phyloP scores from a whole-genome alignment of 1,140 invertebrate genomes.

The Araneus ventricosus region DNA sequence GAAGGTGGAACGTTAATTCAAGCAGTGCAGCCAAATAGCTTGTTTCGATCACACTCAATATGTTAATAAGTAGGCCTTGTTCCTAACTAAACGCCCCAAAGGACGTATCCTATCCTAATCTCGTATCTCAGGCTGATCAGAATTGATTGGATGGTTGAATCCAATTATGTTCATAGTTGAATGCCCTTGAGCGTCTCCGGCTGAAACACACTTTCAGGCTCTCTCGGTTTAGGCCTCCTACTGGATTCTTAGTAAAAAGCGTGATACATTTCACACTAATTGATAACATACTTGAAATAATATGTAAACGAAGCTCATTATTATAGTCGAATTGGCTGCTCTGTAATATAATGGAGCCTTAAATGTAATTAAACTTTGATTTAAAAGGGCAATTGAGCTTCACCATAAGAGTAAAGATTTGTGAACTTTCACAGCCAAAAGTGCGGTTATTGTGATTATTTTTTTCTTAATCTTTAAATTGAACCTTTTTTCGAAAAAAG shows the following conservation, averaged over 20 bases:
- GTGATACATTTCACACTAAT: too few relatives aligned
- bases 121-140: background rate
- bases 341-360: too few relatives aligned
- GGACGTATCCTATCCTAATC: background rate
- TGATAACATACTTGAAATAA: too few relatives aligned
- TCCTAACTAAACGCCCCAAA: slow-evolving; percentile 21
- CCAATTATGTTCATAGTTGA: slow-evolving; percentile 16
- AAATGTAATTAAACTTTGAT: too few relatives aligned
- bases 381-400: too few relatives aligned
- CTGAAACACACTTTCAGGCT: background rate
- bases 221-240: background rate
- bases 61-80: slow-evolving; percentile 30
- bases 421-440: too few relatives aligned
- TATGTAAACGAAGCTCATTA: too few relatives aligned
- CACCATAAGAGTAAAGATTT: too few relatives aligned
- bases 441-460: too few relatives aligned
- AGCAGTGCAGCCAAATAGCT: background rate
- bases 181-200: background rate
- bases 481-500: too few relatives aligned
- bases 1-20: background rate
- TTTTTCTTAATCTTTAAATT: too few relatives aligned
- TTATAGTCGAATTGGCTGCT: too few relatives aligned
- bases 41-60: background rate
- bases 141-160: slow-evolving; percentile 24
- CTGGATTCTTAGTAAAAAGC: background rate